phyloP scores from a whole-genome alignment of 1,140 invertebrate species.

The Euura lappo region DNA sequence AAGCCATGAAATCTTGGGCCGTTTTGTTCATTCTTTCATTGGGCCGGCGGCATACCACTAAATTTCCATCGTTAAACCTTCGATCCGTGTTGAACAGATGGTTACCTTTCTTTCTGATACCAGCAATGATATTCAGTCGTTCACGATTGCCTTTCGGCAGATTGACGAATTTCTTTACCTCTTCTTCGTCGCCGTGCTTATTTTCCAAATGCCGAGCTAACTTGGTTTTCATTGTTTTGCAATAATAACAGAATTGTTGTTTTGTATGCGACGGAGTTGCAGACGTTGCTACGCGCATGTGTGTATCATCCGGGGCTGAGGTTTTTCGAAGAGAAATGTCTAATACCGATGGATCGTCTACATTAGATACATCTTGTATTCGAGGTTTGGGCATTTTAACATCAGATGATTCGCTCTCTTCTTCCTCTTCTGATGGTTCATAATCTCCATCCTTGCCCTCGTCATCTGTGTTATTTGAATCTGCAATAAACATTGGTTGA shows the following conservation, averaged over 20 bases:
- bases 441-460: no score
- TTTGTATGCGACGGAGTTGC: constrained; percentile 7
- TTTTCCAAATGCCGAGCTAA: constrained; percentile 23
- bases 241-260: constrained; percentile 23
- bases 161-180: constrained; percentile 20
- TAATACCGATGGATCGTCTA: no score
- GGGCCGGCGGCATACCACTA: constrained; percentile 21
- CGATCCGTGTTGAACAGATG: constrained; percentile 21
- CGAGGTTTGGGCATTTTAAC: no score
- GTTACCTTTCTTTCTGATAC: constrained; percentile 20
- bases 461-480: no score
- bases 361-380: no score
- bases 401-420: no score
- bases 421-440: no score
- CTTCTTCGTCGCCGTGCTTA: constrained; percentile 19
- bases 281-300: background rate
- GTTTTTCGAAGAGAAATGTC: no score
- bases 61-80: constrained; percentile 15
- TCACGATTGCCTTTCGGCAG: constrained; percentile 17
- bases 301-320: no score
- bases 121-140: constrained; percentile 18
- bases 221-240: constrained; percentile 20
- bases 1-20: constrained; percentile 20
- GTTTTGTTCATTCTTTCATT: constrained; percentile 6
- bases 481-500: no score